Evolutionary conservation across 2,113 vertebrate genomes (phyloP), one percentile per base, ranked within the genome.

Genomic region (Clarias magur): DNA sequence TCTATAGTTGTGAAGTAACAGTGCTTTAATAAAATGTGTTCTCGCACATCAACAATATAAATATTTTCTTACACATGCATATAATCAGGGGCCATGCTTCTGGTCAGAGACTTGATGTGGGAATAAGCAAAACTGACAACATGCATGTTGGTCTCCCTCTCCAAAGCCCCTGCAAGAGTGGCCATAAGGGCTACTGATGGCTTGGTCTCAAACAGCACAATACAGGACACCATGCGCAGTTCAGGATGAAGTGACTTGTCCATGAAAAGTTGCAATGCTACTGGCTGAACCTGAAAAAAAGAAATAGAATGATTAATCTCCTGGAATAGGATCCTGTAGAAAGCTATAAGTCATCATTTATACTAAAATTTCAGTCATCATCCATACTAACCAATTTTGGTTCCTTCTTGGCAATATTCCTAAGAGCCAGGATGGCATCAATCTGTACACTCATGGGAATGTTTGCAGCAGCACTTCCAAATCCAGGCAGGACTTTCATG

Each of bases 41-140:
- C 48, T 48, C 48, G 6, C 48, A 48, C 48, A 48, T 48, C 48
- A 48, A 48, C 7, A 48, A 48, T 48, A 48, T 75, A 4, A 85
- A 17, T 38, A n/a, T 16, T 25, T 27, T 80, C 96, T 96, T 95
- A 98, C 97, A 97, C 86, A 76, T 93, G 88, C 63, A 93, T 90
- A 0, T 89, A 88, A 48, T 93, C 93, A 0, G 94, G 92, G 12
- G 92, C 60, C 0, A 90, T 93, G 91, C 94, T 95, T 90, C 93
- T 96, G 4, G 96, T 90, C 89, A 97, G 88, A 79, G 95, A 93
- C 90, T 95, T 97, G 91, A 98, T 95, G 87, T 97, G 92, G 82
- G 96, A 96, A 83, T 96, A 96, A 25, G 94, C 89, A 15, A 97
- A 97, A 87, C 95, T 97, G 81, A 93, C 94, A 62, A 98, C 93